Base-by-base conservation (phyloP, 2,113 vertebrate species). In the Oncorhynchus tshawytscha region DNA sequence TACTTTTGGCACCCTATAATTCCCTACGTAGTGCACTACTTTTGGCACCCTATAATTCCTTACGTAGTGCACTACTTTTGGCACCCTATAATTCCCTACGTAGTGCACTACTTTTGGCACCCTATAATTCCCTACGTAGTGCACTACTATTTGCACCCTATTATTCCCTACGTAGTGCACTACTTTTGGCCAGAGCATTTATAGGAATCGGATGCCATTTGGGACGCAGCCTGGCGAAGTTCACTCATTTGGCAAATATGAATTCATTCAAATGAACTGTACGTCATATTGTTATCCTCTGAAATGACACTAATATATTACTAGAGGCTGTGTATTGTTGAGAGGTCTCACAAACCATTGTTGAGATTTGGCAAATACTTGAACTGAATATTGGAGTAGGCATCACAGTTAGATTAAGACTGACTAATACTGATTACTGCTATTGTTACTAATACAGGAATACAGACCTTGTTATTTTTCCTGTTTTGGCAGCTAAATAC, bases 331-430 rank as follows among this genome's bases (percentile, higher is more conserved):
- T 18, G 31, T 73, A 68, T 73, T 22, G 22, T 77, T 76, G 64
- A 64, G 59, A 71, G 65, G 48, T 71, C 59, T 67, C 65, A 66
- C 18, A 78, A 62, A 70, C 49, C 59, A 70, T 75, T 66, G 72
- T 73, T 62, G 34, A 75, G 73, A 81, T 88, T 92, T 92, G 88
- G 87, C 85, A 88, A 76, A 86, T 71, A 25, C 74, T 39, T 24
- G 76, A 79, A 27, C 71, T 64, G 57, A 76, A 66, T 74, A 74
- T 49, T 64, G 57, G n/a, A 71, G 75, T 76, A 79, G 74, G 70
- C 49, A 62, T 78, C n/a, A 62, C 49, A 39, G 27, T 66, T 1
- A 72, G 57, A 70, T 67, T 18, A 70, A 72, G 34, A 77, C 27
- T 15, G 49, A 67, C 16, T 16, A 81, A 78, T 69, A 83, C 20